Evolutionary conservation across 2,113 vertebrate species (phyloP).

Genomic region (Cololabis saira): DNA sequence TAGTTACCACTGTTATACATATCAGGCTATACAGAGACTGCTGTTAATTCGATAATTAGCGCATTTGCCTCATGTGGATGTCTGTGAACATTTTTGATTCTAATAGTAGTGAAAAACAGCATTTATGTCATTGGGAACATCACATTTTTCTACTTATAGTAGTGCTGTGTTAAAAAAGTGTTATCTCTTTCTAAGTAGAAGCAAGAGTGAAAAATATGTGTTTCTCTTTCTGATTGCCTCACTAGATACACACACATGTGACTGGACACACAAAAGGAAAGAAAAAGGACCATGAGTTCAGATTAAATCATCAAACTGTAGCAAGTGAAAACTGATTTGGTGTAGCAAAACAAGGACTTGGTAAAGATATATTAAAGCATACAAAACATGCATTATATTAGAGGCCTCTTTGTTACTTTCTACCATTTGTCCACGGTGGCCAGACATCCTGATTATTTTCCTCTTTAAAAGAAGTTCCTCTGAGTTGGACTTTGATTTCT

Average conservation of each 20-base stretch:
- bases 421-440: too few relatives aligned
- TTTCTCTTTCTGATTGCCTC: slow-evolving; percentile 9
- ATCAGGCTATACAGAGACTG: slow-evolving; percentile 57
- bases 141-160: slow-evolving; percentile 70
- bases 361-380: too few relatives aligned
- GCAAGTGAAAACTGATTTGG: too few relatives aligned
- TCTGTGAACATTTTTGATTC: slow-evolving; percentile 65
- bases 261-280: background rate
- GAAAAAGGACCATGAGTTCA: background rate
- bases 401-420: too few relatives aligned
- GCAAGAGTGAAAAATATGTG: background rate
- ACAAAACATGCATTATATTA: too few relatives aligned
- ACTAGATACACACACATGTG: background rate
- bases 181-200: too few relatives aligned
- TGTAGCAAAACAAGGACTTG: too few relatives aligned
- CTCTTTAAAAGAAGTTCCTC: too few relatives aligned
- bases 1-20: slow-evolving; percentile 56
- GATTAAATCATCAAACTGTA: background rate
- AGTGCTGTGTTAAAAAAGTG: slow-evolving; percentile 23
- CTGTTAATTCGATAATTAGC: slow-evolving; percentile 69
- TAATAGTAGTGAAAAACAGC: slow-evolving; percentile 52
- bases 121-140: slow-evolving; percentile 38
- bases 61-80: slow-evolving; percentile 48
- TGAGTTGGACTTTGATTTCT: too few relatives aligned
- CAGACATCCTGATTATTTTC: too few relatives aligned